These are phyloP conservation scores for Mus spicilegus DNA, from an alignment of 2,113 vertebrate species.

Conservation along the genomic window DNA sequence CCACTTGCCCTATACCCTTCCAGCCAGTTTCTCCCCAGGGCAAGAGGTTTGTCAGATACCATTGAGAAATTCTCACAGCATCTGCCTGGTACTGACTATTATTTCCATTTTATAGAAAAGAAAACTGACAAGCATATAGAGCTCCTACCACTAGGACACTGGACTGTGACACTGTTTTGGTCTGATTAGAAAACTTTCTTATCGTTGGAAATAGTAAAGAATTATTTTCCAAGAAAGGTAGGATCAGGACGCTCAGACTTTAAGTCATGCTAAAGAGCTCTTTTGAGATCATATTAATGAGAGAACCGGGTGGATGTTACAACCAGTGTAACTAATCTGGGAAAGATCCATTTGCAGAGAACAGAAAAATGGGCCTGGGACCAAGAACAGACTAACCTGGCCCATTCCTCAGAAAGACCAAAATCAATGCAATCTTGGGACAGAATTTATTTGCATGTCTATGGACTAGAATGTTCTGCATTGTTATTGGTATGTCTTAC, in stretches of 20 bases:
- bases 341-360: background rate
- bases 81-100: background rate
- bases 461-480: conserved; percentile 53
- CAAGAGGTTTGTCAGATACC: background rate
- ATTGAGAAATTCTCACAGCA: background rate
- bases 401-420: conserved; percentile 7
- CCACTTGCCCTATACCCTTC: too few relatives aligned
- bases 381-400: background rate
- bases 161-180: background rate
- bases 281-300: conserved; percentile 15
- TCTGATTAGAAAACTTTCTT: background rate
- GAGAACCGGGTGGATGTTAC: background rate
- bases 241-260: background rate
- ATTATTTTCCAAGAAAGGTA: background rate
- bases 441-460: conserved; percentile 64
- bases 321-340: background rate
- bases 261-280: background rate
- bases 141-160: background rate
- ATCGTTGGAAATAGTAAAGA: background rate
- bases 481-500: conserved; percentile 27
- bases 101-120: background rate
- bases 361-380: background rate
- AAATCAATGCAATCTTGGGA: background rate
- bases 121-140: background rate
- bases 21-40: too few relatives aligned